Percentiles rank a stretch among this genome's conserved stretches.
phyloP scores from a whole-genome alignment of 2,113 vertebrate genomes.

The Trematocara stigmaticum region DNA sequence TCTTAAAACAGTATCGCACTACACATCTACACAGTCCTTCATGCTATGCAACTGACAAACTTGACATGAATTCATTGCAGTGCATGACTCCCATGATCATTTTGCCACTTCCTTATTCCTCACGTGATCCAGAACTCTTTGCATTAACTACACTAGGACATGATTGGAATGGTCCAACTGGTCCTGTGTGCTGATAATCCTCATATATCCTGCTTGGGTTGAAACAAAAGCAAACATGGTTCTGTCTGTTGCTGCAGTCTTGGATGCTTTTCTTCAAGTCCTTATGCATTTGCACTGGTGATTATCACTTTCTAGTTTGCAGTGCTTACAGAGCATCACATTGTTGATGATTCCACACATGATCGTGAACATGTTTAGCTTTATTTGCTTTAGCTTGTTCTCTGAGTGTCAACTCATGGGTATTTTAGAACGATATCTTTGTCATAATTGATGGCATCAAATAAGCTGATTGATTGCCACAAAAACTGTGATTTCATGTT shows the following conservation, averaged over 20 bases:
- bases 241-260: background rate
- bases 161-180: background rate
- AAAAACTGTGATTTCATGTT: background rate
- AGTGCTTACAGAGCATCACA: background rate
- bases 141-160: background rate
- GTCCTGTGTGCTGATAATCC: background rate
- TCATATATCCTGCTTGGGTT: background rate
- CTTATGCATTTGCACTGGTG: background rate
- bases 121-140: background rate
- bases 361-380: background rate
- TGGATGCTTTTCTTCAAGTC: background rate
- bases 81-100: background rate
- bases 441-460: background rate
- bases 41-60: background rate
- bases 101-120: background rate
- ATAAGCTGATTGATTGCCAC: background rate
- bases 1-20: background rate
- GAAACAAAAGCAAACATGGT: background rate
- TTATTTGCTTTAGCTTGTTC: background rate
- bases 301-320: background rate
- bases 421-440: background rate
- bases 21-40: background rate
- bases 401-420: background rate
- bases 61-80: background rate
- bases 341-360: background rate